phyloP scores from a whole-genome alignment of 2,797 vertebrate genomes.

The Falco rusticolus region DNA sequence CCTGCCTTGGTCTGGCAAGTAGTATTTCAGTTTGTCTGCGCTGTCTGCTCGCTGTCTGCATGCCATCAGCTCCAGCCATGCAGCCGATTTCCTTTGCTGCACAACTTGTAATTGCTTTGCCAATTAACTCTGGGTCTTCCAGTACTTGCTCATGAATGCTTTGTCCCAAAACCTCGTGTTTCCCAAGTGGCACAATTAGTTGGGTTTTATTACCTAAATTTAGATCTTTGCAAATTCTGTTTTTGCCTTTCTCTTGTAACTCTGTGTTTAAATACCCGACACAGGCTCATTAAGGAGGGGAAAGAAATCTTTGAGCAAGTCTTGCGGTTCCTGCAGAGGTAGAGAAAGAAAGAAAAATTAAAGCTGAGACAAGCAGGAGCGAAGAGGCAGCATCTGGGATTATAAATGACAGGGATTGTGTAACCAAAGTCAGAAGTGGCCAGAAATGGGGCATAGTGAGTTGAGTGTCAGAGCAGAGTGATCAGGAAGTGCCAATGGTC shows the following conservation, averaged over 20 bases:
- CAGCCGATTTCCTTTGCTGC: not conserved
- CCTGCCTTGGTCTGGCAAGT: not conserved
- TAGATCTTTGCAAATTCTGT: not conserved
- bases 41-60: slow-evolving; percentile 42
- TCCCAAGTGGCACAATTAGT: not conserved
- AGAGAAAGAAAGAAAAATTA: not conserved
- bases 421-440: not conserved
- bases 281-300: not conserved
- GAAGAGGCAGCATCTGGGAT: not conserved
- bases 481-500: not conserved
- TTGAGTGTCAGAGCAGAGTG: not conserved
- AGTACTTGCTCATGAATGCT: not conserved
- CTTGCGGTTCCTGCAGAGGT: not conserved
- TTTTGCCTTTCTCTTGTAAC: not conserved
- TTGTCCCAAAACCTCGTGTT: not conserved
- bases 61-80: slow-evolving; percentile 27
- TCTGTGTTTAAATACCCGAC: not conserved
- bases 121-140: slow-evolving; percentile 21
- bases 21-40: slow-evolving; percentile 29
- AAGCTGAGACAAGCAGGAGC: not conserved
- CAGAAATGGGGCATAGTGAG: not conserved
- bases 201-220: not conserved
- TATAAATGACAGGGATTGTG: not conserved
- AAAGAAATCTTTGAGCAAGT: not conserved
- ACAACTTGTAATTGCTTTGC: not conserved